Percentiles rank a stretch among this genome's conserved stretches.
These are phyloP conservation scores for Lophochroa leadbeateri DNA, from an alignment of 2,113 vertebrate species.

Conservation along the genomic window DNA sequence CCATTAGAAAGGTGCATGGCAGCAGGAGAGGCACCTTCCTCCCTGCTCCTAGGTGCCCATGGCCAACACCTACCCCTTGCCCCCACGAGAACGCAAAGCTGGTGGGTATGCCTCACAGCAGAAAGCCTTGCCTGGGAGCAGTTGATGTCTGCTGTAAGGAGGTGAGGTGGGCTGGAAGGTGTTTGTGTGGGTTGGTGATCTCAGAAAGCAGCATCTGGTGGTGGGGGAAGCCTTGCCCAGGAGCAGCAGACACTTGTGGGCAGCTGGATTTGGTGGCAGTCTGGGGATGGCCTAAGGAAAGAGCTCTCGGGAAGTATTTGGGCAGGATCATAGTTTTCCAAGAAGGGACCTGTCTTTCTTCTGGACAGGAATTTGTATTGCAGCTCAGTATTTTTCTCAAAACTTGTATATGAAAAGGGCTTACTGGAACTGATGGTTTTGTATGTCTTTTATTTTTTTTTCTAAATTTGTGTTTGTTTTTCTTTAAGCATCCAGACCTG, in stretches of 20 bases:
- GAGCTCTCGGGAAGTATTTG: background rate
- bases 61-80: background rate
- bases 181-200: background rate
- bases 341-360: background rate
- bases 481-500: background rate
- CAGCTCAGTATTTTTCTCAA: background rate
- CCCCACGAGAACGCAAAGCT: fast-evolving
- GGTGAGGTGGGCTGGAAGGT: too few species aligned
- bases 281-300: background rate
- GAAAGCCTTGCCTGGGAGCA: background rate
- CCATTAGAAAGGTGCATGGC: background rate
- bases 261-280: background rate
- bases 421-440: background rate
- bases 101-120: background rate
- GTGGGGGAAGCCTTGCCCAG: background rate
- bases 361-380: background rate
- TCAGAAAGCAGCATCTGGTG: background rate
- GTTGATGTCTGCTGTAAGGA: too few species aligned
- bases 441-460: background rate
- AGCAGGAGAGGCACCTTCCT: background rate
- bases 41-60: background rate
- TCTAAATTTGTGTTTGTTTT: background rate
- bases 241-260: fast-evolving
- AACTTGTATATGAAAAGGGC: background rate
- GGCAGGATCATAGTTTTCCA: background rate